Conservation (phyloP, 2,113 vertebrate species). For the Esox niger region DNA sequence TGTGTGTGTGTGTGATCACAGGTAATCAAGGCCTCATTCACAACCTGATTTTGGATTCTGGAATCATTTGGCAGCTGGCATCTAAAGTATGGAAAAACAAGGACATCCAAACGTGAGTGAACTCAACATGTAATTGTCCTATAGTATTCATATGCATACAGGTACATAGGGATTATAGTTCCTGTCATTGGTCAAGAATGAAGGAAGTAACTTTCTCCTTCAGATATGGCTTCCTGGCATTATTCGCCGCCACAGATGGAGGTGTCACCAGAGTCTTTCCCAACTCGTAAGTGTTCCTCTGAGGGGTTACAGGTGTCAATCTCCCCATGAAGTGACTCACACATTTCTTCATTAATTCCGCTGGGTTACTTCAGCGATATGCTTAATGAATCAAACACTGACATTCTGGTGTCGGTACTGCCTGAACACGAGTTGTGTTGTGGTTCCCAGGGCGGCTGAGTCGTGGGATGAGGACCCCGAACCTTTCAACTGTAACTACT, state of each 20-base stretch:
- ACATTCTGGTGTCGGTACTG: no score
- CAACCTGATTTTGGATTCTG: conserved; percentile 93
- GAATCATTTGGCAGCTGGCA: conserved; percentile 90
- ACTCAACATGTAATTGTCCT: background rate
- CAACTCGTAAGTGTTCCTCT: conserved; percentile 81
- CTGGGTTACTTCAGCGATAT: no score
- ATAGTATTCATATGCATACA: background rate
- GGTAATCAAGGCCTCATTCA: conserved; percentile 94
- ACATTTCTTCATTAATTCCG: no score
- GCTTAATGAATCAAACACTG: no score
- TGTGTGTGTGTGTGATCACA: conserved; percentile 47
- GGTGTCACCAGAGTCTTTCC: conserved; percentile 95
- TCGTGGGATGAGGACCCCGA: conserved; percentile 93
- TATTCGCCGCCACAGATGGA: conserved; percentile 92
- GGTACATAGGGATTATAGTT: no score
- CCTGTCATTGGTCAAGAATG: background rate
- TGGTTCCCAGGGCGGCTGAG: conserved; percentile 82
- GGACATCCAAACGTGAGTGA: conserved; percentile 88
- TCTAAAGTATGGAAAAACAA: conserved; percentile 92
- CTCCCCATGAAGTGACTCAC: no score
- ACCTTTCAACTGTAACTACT: conserved; percentile 94
- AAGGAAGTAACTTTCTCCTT: conserved; percentile 6
- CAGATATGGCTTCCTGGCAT: conserved; percentile 96
- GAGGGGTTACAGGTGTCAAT: background rate
- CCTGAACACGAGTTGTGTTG: background rate